Evolutionary conservation across 2,797 vertebrate species (phyloP).

Genomic region (Rhabdophis nuchalis): DNA sequence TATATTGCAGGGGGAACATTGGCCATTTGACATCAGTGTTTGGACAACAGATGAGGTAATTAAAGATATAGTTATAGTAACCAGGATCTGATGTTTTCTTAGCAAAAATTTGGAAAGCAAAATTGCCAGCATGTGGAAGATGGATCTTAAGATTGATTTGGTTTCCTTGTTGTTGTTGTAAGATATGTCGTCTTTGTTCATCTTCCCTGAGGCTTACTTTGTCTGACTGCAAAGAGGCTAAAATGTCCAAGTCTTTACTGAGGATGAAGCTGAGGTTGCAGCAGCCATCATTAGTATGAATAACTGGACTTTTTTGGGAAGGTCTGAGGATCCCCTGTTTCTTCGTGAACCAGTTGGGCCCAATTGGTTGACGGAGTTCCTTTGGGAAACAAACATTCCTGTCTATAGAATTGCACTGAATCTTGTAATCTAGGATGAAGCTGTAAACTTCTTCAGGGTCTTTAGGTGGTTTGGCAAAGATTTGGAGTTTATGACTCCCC

Average conservation of each 20-base stretch:
- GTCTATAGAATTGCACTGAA: conserved; percentile 71
- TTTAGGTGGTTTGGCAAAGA: conserved; percentile 69
- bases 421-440: conserved; percentile 64
- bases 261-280: conserved; percentile 72
- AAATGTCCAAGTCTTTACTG: conserved; percentile 64
- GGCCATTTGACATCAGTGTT: conserved; percentile 75
- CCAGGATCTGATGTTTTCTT: conserved; percentile 71
- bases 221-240: conserved; percentile 66
- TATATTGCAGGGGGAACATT: conserved; percentile 70
- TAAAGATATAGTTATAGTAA: conserved; percentile 73
- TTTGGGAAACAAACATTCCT: conserved; percentile 58
- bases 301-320: conserved; percentile 61
- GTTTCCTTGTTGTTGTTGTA: conserved; percentile 65
- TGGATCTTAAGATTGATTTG: conserved; percentile 71
- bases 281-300: conserved; percentile 72
- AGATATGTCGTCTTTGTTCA: conserved; percentile 63
- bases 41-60: conserved; percentile 75
- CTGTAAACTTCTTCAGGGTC: conserved; percentile 59
- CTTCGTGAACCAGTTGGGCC: conserved; percentile 78
- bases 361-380: conserved; percentile 72
- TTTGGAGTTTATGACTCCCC: conserved; percentile 72
- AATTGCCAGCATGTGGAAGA: conserved; percentile 72
- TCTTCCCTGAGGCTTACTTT: conserved; percentile 57
- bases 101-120: conserved; percentile 73
- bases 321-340: conserved; percentile 71